Conservation (phyloP, 2,797 vertebrate species). For the Sternotherus odoratus region DNA sequence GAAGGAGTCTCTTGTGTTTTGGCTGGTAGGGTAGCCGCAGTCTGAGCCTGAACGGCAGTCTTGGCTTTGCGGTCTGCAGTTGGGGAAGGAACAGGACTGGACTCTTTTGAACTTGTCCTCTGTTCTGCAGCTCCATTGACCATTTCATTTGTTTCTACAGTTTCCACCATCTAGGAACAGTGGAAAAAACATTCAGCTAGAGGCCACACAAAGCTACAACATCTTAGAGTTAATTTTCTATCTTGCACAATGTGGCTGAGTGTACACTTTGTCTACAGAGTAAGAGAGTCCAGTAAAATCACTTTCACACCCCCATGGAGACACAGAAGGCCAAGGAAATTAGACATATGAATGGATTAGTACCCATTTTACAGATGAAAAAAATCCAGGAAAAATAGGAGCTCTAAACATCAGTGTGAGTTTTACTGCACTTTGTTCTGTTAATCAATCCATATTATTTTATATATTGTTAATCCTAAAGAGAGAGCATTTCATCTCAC, state of each 20-base stretch:
- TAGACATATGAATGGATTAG: conserved; percentile 85
- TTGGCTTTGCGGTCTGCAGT: conserved; percentile 88
- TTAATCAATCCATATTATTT: conserved; percentile 74
- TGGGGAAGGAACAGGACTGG: conserved; percentile 91
- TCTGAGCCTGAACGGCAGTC: conserved; percentile 86
- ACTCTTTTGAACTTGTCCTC: conserved; percentile 87
- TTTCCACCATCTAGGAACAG: conserved; percentile 85
- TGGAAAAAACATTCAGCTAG: conserved; percentile 34
- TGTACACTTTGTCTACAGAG: conserved; percentile 82
- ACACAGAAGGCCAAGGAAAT: conserved; percentile 81
- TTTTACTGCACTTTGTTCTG: conserved; percentile 84
- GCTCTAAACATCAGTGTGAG: conserved; percentile 79
- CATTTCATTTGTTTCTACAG: conserved; percentile 84
- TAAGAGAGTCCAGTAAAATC: conserved; percentile 81
- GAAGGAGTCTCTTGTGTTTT: conserved; percentile 87
- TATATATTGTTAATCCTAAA: conserved; percentile 64
- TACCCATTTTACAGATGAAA: conserved; percentile 75
- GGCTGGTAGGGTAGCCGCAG: conserved; percentile 90
- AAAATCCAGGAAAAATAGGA: conserved; percentile 41
- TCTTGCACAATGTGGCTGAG: conserved; percentile 80
- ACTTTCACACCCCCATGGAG: conserved; percentile 78
- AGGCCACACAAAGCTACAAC: neutral
- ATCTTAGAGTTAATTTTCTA: conserved; percentile 45
- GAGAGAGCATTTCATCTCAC: conserved; percentile 60
- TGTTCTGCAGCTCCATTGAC: conserved; percentile 91